Evolutionary conservation across 2,888 invertebrate species (phyloP).

Genomic region (Chymomyza procnemis): DNA sequence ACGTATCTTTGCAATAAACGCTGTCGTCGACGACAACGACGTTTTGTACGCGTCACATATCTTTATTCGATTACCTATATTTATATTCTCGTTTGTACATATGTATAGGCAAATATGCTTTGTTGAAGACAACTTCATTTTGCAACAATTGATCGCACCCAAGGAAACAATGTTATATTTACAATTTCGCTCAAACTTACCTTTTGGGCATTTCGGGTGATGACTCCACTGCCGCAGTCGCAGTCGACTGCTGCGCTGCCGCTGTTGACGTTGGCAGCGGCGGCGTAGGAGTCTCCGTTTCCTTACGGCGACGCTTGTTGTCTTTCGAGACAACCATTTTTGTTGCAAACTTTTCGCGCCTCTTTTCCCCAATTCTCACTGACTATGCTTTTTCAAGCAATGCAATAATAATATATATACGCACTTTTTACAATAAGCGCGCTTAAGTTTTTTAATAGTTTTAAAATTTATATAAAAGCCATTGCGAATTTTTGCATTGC

Average conservation of each 20-base stretch:
- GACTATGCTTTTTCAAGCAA: background rate
- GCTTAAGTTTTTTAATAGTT: constrained; percentile 12
- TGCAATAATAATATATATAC: constrained; percentile 33
- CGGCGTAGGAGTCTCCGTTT: constrained; percentile 70
- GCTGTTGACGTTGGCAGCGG: constrained; percentile 51
- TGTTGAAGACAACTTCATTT: background rate
- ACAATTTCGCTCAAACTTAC: constrained; percentile 53
- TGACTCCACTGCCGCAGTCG: constrained; percentile 72
- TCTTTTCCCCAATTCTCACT: constrained; percentile 45
- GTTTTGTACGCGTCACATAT: constrained; percentile 5
- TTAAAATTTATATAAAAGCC: constrained; percentile 42
- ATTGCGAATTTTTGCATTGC: constrained; percentile 51
- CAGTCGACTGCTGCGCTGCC: constrained; percentile 23
- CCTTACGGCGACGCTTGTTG: constrained; percentile 78
- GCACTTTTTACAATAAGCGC: constrained; percentile 5
- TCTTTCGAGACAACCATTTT: constrained; percentile 79
- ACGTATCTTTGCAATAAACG: background rate
- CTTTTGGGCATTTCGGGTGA: constrained; percentile 79
- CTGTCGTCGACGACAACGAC: background rate
- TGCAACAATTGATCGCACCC: constrained; percentile 15
- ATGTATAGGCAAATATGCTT: background rate
- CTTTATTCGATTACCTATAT: constrained; percentile 6
- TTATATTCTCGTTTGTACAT: background rate
- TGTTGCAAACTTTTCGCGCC: constrained; percentile 68
- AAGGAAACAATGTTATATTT: constrained; percentile 11